Conservation (phyloP, 1,140 invertebrate species). For the Trachelipus rathkii region DNA sequence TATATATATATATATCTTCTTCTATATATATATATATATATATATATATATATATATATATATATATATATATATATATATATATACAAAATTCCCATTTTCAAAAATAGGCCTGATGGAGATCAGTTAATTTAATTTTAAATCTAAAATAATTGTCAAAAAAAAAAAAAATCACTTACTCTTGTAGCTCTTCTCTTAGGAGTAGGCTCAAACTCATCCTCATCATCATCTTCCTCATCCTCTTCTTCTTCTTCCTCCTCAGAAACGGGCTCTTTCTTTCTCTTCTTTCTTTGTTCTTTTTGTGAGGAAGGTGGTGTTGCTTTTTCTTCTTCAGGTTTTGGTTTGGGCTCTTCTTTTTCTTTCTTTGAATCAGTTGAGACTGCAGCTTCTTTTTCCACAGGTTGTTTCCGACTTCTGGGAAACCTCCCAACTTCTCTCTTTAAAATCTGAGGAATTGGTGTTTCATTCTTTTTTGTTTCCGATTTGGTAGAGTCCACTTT, state of each 20-base stretch:
- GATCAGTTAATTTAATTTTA: too few relatives aligned
- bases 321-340: constrained; percentile 26
- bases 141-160: too few relatives aligned
- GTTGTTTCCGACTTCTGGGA: neutral
- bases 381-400: constrained; percentile 42
- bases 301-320: neutral
- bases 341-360: constrained; percentile 19
- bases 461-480: neutral
- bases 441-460: neutral
- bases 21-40: neutral
- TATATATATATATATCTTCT: too few relatives aligned
- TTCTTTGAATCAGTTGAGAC: constrained; percentile 21
- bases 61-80: too few relatives aligned
- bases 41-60: neutral
- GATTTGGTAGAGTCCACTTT: neutral
- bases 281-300: constrained; percentile 9
- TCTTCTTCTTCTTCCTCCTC: constrained; percentile 20
- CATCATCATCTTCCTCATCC: constrained; percentile 2
- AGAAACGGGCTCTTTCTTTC: constrained; percentile 20
- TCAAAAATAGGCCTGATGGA: too few relatives aligned
- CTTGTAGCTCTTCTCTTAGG: constrained; percentile 4
- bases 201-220: constrained; percentile 18
- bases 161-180: too few relatives aligned
- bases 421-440: constrained; percentile 3
- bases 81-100: too few relatives aligned